Evolutionary conservation across 2,888 invertebrate species (phyloP), one percentile per base, ranked within the genome.

Genomic region (Oegoconia quadripuncta): DNA sequence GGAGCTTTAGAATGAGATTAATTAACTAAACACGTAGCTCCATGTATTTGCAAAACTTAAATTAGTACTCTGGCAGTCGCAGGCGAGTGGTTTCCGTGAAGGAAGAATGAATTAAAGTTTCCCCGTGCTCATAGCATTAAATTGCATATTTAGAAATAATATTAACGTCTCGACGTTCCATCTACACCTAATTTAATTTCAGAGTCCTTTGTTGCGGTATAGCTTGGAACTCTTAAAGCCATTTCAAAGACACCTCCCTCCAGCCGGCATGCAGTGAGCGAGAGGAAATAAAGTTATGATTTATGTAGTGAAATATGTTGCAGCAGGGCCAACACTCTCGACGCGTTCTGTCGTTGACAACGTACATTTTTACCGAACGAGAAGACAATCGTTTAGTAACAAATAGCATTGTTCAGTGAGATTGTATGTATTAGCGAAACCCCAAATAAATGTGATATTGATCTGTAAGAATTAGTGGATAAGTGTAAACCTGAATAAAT

Each of bases 241-340:
- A 68, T 79, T 80, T 72, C 77, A 78, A 79, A 84, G 84, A 81
- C 79, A 82, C 76, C 79, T 80, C 68, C 58, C 60, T 61, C 44
- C 64, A 64, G 61, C 57, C 63, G 62, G 66, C 62, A 64, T 64
- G 70, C 68, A 55, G 48, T 68, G 74, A 82, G 70, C 75, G 77
- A 80, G 78, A 83, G 84, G 84, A 83, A 84, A 84, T 84, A 83
- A 84, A 84, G 77, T 83, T 84, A 80, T 84, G 83, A 86, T 84
- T 83, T 86, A 86, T 83, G 76, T 76, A 78, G 74, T 74, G 77
- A 81, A 83, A 82, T 86, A 81, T 83, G 79, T 79, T 75, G 67
- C 68, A 62, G 13, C 59, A 55, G 55, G 59, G 64, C 62, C 64
- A 55, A 59, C 61, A 64, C 66, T 64, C 61, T 69, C 62, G 59